Evolutionary conservation across 2,113 vertebrate species (phyloP), one percentile per base, ranked within the genome.

Genomic region (Origma solitaria): DNA sequence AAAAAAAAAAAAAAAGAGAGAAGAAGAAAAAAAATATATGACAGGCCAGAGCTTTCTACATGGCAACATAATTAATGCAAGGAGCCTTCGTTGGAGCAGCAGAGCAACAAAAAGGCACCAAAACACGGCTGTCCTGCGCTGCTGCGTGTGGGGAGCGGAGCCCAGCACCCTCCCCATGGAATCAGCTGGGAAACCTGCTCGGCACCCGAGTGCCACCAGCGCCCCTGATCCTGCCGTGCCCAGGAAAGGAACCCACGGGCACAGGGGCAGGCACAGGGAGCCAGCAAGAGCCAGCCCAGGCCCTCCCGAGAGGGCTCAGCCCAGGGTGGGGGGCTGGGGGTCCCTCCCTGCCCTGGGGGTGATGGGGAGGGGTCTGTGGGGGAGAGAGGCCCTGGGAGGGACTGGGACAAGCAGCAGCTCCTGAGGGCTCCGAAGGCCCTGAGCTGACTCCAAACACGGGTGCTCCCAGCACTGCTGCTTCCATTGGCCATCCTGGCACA

Each of bases 401-500:
- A 4, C 5, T 4, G 40, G 35, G 65, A n/a, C 18, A 56, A 11
- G 25, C 4, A 2, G 68, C 51, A 22, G 30, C 7, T 54, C 15
- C 4, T 1, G 50, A 51, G 60, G 40, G 44, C 2, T 66, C 40
- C 1, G 2, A 9, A 7, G 30, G 44, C 10, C 40, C 22, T 0
- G 12, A 7, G 14, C 10, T 11, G 1, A 21, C 6, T 30, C 44
- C 8, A 0, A 11, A n/a, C 1, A 0, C 0, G 10, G 44, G 7
- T 15, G 51, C 9, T 77, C 7, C 0, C 7, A 5, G 9, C 0
- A 11, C 44, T 49, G 57, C 62, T 57, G 37, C 47, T 15, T 8
- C 60, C 20, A 21, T 22, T 0, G 0, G 30, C 2, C 16, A 3
- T 37, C 60, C 23, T 0, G 0, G 30, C 2, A 8, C 21, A 3